A percentile compares a stretch with the other conserved stretches of the same genome.
Evolutionary conservation across 1,140 invertebrate genomes (phyloP).

Genomic region (Drosophila hydei): DNA sequence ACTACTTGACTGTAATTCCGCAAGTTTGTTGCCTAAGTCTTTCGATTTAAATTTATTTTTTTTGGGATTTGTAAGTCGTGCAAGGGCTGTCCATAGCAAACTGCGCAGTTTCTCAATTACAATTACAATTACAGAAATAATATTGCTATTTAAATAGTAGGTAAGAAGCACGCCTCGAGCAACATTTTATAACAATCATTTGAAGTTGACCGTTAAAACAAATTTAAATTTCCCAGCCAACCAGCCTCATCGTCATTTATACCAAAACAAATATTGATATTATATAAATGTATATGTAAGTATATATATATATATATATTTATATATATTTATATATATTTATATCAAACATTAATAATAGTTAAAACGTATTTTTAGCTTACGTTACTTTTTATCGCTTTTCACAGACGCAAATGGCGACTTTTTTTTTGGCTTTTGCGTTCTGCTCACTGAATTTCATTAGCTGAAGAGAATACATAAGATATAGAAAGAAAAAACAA

Average conservation of each 20-base stretch:
- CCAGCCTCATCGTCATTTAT: neutral
- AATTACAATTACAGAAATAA: slow-evolving; percentile 53
- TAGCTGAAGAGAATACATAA: slow-evolving; percentile 34
- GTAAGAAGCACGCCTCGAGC: slow-evolving; percentile 52
- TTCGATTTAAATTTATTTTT: slow-evolving; percentile 34
- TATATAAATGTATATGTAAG: neutral
- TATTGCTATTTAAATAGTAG: slow-evolving; percentile 69
- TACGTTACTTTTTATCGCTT: slow-evolving; percentile 4
- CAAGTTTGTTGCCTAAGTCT: slow-evolving; percentile 66
- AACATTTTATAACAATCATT: slow-evolving; percentile 8
- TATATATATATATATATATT: too few species aligned
- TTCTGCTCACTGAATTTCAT: slow-evolving; percentile 20
- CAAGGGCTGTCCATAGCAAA: slow-evolving; percentile 37
- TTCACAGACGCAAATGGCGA: slow-evolving; percentile 29
- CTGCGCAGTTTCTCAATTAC: slow-evolving; percentile 65
- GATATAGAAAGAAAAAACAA: too few species aligned
- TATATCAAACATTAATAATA: slow-evolving; percentile 15
- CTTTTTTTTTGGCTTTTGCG: slow-evolving; percentile 28
- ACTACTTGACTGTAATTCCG: slow-evolving; percentile 23
- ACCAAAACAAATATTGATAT: slow-evolving; percentile 1
- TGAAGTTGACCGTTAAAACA: slow-evolving; percentile 18
- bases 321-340: too few species aligned
- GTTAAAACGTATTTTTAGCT: slow-evolving; percentile 10
- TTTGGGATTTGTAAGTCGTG: slow-evolving; percentile 35
- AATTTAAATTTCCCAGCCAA: slow-evolving; percentile 27